A percentile compares a stretch with the other conserved stretches of the same genome.
Conservation (phyloP, 2,888 invertebrate genomes). For the Ischnus inquisitorius region DNA sequence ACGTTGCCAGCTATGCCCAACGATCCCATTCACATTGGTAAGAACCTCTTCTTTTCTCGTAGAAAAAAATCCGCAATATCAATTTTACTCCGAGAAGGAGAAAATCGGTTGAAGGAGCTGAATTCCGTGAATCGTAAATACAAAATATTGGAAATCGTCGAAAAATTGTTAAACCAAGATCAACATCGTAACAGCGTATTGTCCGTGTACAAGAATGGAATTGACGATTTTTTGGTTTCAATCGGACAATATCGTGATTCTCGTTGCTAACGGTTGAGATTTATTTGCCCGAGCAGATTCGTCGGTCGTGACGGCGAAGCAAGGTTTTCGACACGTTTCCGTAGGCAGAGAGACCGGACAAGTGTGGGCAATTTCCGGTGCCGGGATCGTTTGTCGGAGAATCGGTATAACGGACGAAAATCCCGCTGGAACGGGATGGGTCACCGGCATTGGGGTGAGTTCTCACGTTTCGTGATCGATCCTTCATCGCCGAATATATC, state of each 20-base stretch:
- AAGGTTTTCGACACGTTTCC: constrained; percentile 91
- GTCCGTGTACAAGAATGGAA: no score
- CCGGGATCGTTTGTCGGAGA: constrained; percentile 90
- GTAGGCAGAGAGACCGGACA: constrained; percentile 88
- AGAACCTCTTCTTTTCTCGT: constrained; percentile 59
- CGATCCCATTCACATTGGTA: constrained; percentile 87
- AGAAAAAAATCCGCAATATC: not conserved
- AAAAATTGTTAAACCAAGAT: no score
- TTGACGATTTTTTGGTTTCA: no score
- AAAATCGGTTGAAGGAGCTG: no score
- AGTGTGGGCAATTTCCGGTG: constrained; percentile 92
- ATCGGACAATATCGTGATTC: no score
- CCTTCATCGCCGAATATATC: not conserved
- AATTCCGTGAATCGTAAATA: no score
- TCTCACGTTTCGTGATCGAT: not conserved
- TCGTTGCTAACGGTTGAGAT: not conserved
- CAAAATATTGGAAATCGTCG: no score
- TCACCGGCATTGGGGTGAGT: constrained; percentile 88
- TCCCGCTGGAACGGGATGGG: constrained; percentile 93
- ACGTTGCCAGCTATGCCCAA: constrained; percentile 88
- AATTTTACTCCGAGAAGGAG: no score
- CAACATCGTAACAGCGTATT: no score
- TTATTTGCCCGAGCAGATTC: constrained; percentile 74
- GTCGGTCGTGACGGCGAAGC: constrained; percentile 82
- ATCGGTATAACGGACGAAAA: constrained; percentile 91